Evolutionary conservation across 2,888 invertebrate genomes (phyloP).

Genomic region (Drosophila pegasa): DNA sequence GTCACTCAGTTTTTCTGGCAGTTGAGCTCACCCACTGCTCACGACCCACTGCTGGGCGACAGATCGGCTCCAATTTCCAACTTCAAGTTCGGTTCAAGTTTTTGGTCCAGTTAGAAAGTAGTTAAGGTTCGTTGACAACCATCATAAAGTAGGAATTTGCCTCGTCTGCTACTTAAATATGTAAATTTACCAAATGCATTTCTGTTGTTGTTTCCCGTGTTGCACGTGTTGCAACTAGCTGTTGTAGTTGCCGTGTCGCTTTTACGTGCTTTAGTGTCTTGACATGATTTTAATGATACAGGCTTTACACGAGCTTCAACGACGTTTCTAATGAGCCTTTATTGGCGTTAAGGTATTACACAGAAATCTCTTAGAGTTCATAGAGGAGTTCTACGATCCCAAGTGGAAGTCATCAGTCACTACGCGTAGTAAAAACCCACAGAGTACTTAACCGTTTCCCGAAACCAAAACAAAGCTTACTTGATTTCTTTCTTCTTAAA

Average conservation of each 20-base stretch:
- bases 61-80: conserved; percentile 18
- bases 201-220: conserved; percentile 63
- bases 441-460: neutral
- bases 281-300: conserved; percentile 71
- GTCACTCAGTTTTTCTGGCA: conserved; percentile 8
- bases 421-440: neutral
- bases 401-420: conserved; percentile 14
- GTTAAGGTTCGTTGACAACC: conserved; percentile 65
- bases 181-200: conserved; percentile 75
- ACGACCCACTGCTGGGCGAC: conserved; percentile 63
- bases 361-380: conserved; percentile 18
- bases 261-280: conserved; percentile 46
- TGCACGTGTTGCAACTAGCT: conserved; percentile 14
- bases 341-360: conserved; percentile 31
- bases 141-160: conserved; percentile 48
- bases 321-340: conserved; percentile 65
- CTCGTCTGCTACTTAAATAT: conserved; percentile 59
- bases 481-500: neutral
- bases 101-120: conserved; percentile 69
- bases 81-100: conserved; percentile 24
- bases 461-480: neutral
- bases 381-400: neutral
- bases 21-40: conserved; percentile 67
- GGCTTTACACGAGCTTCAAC: conserved; percentile 12
- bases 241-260: conserved; percentile 30